phyloP scores from a whole-genome alignment of 2,888 invertebrate species.

The Ellobium chinense region DNA sequence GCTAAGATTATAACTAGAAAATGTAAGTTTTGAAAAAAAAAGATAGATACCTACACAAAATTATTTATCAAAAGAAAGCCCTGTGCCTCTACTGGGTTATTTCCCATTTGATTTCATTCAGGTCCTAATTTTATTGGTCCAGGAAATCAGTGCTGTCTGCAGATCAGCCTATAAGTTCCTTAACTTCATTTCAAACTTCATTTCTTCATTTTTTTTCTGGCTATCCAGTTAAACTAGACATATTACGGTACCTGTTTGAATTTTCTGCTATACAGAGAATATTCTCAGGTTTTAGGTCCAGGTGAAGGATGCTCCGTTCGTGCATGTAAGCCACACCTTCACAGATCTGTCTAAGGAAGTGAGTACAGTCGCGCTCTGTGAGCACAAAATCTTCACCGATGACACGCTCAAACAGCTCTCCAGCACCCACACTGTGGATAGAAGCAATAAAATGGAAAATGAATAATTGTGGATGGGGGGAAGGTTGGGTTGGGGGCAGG shows the following conservation, averaged over 20 bases:
- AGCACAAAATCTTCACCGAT: constrained; percentile 98
- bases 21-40: too few species aligned
- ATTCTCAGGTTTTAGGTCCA: constrained; percentile 99
- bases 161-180: too few species aligned
- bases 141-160: too few species aligned
- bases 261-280: constrained; percentile 96
- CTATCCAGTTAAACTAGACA: too few species aligned
- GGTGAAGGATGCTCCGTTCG: constrained; percentile 94
- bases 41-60: too few species aligned
- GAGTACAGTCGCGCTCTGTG: constrained; percentile 96
- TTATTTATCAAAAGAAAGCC: too few species aligned
- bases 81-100: too few species aligned
- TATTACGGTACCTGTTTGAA: constrained; percentile 87
- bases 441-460: neutral
- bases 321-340: constrained; percentile 98
- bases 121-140: too few species aligned
- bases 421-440: constrained; percentile 92
- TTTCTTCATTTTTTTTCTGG: too few species aligned
- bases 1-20: too few species aligned
- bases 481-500: neutral
- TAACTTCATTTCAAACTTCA: too few species aligned
- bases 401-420: constrained; percentile 98
- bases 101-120: too few species aligned
- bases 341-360: constrained; percentile 98
- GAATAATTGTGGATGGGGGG: neutral